Evolutionary conservation across 1,140 invertebrate genomes (phyloP), one percentile per base, ranked within the genome.

Genomic region (Tenebrio molitor): DNA sequence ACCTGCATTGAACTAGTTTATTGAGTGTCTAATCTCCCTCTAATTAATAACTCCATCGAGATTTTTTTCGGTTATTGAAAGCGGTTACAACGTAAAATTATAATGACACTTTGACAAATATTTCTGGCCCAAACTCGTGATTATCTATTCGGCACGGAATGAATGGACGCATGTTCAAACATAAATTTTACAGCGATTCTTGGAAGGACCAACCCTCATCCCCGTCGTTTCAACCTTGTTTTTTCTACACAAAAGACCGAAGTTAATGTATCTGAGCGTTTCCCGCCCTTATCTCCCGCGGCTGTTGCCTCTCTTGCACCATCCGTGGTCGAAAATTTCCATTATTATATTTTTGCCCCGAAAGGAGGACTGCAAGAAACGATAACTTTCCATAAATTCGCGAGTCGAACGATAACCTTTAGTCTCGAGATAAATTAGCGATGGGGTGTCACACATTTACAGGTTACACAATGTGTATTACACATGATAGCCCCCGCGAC

Each of bases 121-220:
- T 33, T 41, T 41, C 12, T 41, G 6, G 14, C 21, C n/a, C 2
- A 5, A 39, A 39, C 4, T 3, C 50, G 29, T 58, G 23, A 58
- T 58, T 58, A 58, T 58, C 12, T 12, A 29, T 29, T 17, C 23
- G 16, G 50, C 23, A 25, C 15, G 1, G 21, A 23, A 58, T 25
- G 23, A 58, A 58, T 25, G 50, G 50, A 7, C 50, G 12, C 50
- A 15, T 25, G 4, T n/a, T 15, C 50, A 53, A 46, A 53, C 46
- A 58, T 58, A 58, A 58, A 58, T 58, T 50, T 58, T 29, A 58
- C 1, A 29, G 50, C 21, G 16, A 12, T 58, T 58, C 50, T 58
- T 12, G 50, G 50, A 58, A 58, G 50, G 50, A 58, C 50, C 50
- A 58, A 58, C 50, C 50, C 50, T 58, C 50, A 58, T 29, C 50